A percentile compares a stretch with the other conserved stretches of the same genome.
These are phyloP conservation scores for Diaperis boleti DNA, from an alignment of 2,888 invertebrate species.

Conservation along the genomic window DNA sequence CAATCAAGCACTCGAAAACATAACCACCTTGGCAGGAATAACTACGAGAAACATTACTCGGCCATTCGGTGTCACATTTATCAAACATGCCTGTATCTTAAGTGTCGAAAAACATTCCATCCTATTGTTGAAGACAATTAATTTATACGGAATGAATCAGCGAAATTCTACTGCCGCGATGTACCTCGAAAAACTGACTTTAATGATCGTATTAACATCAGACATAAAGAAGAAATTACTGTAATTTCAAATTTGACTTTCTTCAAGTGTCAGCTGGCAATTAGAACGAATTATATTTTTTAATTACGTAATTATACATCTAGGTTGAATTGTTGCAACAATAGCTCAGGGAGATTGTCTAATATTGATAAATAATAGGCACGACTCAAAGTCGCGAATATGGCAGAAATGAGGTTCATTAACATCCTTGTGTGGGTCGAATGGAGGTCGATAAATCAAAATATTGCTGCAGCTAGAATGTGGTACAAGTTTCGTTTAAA, in stretches of 20 bases:
- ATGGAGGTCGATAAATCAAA: conserved; percentile 24
- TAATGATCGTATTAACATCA: conserved; percentile 3
- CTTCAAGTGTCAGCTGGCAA: conserved; percentile 1
- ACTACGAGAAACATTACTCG: conserved; percentile 28
- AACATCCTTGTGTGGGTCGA: conserved; percentile 10
- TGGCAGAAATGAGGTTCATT: conserved; percentile 11
- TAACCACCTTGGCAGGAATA: conserved; percentile 28
- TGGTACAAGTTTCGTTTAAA: conserved; percentile 18
- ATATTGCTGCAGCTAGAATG: not conserved
- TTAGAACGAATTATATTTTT: not conserved
- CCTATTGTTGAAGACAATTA: conserved; percentile 23
- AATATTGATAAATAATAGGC: not conserved
- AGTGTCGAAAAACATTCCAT: conserved; percentile 35
- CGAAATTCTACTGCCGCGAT: not conserved
- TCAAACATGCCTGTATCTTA: conserved; percentile 27
- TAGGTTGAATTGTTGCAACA: not conserved
- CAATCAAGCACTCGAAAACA: conserved; percentile 27
- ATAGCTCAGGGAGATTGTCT: not conserved
- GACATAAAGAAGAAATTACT: not conserved
- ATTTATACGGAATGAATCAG: conserved; percentile 29
- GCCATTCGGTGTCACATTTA: conserved; percentile 31
- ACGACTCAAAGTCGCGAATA: not conserved
- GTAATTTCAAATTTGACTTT: conserved; percentile 3
- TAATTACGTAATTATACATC: not conserved
- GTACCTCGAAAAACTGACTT: conserved; percentile 8